phyloP scores from a whole-genome alignment of 1,140 invertebrate genomes.

The Laodelphax striatellus region DNA sequence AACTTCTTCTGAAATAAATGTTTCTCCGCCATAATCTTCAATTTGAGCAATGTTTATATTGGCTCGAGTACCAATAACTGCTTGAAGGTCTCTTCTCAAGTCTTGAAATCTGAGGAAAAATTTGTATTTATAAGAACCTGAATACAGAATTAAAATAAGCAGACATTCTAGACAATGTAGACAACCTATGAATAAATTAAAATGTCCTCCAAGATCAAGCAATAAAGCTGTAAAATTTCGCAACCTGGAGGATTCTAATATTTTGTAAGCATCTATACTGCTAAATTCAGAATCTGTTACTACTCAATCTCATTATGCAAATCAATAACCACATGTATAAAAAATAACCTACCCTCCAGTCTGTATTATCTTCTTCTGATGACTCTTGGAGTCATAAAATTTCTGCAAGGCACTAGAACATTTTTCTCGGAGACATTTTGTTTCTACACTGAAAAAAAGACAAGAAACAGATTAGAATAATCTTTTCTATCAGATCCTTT shows the following conservation, averaged over 20 bases:
- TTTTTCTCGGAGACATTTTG: conserved; percentile 62
- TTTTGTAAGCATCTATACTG: no score
- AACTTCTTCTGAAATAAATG: conserved; percentile 93
- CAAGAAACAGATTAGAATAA: conserved; percentile 10
- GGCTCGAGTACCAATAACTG: conserved; percentile 77
- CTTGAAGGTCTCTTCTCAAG: conserved; percentile 83
- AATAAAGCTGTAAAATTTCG: background rate
- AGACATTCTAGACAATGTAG: no score
- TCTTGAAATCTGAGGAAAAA: conserved; percentile 65
- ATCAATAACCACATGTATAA: background rate
- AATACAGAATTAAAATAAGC: no score
- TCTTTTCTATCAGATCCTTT: background rate
- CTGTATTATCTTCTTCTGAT: conserved; percentile 82
- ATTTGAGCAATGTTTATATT: conserved; percentile 89
- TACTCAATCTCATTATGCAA: no score
- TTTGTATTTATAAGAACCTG: no score
- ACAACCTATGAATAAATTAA: no score
- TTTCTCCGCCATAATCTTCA: conserved; percentile 94
- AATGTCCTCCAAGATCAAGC: background rate
- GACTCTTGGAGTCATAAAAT: conserved; percentile 90
- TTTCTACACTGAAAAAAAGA: conserved; percentile 50
- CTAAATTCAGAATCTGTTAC: no score
- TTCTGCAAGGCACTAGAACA: conserved; percentile 59
- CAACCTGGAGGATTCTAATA: no score
- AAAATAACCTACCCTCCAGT: conserved; percentile 43